Evolutionary conservation across 2,797 vertebrate species (phyloP).

Genomic region (Cryptoblepharus egeriae): DNA sequence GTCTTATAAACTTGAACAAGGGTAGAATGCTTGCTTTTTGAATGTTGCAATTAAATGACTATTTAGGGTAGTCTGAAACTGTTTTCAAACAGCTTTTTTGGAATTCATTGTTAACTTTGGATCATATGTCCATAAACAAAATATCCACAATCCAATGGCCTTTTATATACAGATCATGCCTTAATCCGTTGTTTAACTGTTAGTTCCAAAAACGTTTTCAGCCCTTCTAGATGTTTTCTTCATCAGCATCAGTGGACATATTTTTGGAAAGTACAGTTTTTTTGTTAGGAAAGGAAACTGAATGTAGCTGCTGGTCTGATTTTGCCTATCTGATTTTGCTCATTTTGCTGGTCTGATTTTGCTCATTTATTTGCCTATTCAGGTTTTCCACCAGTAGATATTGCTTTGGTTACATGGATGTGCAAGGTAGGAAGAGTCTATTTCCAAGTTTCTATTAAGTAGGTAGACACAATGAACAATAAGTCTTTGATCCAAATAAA

Average conservation of each 20-base stretch:
- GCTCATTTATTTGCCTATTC: not conserved
- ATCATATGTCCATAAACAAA: constrained; percentile 52
- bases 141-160: constrained; percentile 21
- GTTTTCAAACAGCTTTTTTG: constrained; percentile 54
- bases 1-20: constrained; percentile 56
- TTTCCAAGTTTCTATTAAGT: not conserved
- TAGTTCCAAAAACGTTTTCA: constrained; percentile 32
- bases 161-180: constrained; percentile 31
- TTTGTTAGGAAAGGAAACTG: not conserved
- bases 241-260: constrained; percentile 18
- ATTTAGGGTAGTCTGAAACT: constrained; percentile 57
- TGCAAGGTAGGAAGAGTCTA: not conserved
- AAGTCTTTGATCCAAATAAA: not conserved
- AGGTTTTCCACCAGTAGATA: not conserved
- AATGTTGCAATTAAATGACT: constrained; percentile 52
- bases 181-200: constrained; percentile 50
- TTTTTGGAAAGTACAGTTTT: not conserved
- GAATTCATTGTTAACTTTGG: constrained; percentile 67
- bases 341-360: too few relatives aligned
- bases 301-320: too few relatives aligned
- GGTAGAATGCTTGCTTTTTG: constrained; percentile 55
- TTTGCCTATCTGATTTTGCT: not conserved
- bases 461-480: not conserved
- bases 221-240: constrained; percentile 46
- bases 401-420: not conserved